Conservation (phyloP, 1,140 invertebrate species). For the Drosophila ercepeae region DNA sequence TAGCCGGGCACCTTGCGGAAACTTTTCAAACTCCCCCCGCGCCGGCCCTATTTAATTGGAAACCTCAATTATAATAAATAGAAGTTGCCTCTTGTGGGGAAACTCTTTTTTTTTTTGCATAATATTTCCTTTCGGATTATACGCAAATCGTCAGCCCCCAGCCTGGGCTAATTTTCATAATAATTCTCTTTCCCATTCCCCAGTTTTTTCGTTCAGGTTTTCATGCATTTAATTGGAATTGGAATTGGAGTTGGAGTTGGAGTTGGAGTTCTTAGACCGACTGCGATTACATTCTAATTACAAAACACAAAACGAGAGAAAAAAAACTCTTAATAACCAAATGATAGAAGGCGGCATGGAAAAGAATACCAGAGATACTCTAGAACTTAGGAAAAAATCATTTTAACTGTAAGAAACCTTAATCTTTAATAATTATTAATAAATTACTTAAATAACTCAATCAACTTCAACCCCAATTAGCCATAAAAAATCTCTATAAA, state of each 20-base stretch:
- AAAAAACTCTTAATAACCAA: conserved; percentile 57
- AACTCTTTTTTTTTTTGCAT: conserved; percentile 49
- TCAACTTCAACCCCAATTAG: background rate
- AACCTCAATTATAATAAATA: conserved; percentile 71
- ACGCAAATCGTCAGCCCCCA: conserved; percentile 64
- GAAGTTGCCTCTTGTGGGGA: conserved; percentile 13
- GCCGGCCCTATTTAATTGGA: conserved; percentile 48
- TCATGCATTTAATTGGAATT: conserved; percentile 73
- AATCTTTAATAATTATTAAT: too few species aligned
- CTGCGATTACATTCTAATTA: conserved; percentile 76
- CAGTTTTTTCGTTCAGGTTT: conserved; percentile 47
- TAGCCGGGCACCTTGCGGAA: background rate
- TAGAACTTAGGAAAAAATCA: too few species aligned
- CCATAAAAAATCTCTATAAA: background rate
- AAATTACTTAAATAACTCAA: background rate
- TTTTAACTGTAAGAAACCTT: too few species aligned
- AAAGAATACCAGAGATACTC: too few species aligned
- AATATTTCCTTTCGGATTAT: conserved; percentile 63
- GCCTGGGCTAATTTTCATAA: conserved; percentile 55
- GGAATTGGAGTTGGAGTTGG: conserved; percentile 1
- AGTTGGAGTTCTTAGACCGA: conserved; percentile 8
- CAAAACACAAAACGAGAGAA: conserved; percentile 12
- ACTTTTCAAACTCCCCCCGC: background rate
- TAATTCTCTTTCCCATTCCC: conserved; percentile 22
- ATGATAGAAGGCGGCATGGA: conserved; percentile 43